Base-by-base conservation (phyloP, 2,888 invertebrate species). In the Spatulosminthurus flaviceps region DNA sequence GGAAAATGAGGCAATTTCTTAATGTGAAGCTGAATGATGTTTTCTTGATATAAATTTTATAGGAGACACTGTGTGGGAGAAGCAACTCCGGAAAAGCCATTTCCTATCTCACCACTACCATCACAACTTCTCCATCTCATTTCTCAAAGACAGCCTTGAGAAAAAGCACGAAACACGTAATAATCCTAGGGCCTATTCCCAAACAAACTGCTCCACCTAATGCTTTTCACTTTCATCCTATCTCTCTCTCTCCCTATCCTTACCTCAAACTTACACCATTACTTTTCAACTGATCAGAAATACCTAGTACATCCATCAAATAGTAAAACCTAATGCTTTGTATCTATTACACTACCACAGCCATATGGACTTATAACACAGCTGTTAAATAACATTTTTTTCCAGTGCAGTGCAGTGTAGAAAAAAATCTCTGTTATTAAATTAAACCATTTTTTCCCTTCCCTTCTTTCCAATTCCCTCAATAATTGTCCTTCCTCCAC, bases 21-120 rank as follows among this genome's bases (percentile, higher is more conserved):
- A 82, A 84, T 82, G 84, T 83, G 84, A 83, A 83, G 76, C 82
- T 83, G 82, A 84, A 80, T 82, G 82, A 84, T 84, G 83, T 79
- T 79, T 82, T 70, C 79, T 79, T 83, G 82, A 81, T 84, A 78
- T 79, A 82, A 82, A 80, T 84, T 84, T 82, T 74, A 84, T 84
- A 80, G 64, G 42, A 61, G 64, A 66, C 41, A 41, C 64, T 4
- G 61, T 28, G 22, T 9, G 74, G 29, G n/a, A n/a, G n/a, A n/a
- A n/a, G 28, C 29, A 21, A 60, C 24, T 72, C 26, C 34, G 34
- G 60, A 70, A 74, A 79, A 75, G 69, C 75, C 61, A 29, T 73
- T 79, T 70, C 69, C 79, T 75, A 70, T 79, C 79, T 74, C 77
- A 77, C 69, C 77, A 77, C 77, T 43, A 69, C 69, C 77, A 77